Evolutionary conservation across 1,140 invertebrate genomes (phyloP).

Genomic region (Zaprionus capensis): DNA sequence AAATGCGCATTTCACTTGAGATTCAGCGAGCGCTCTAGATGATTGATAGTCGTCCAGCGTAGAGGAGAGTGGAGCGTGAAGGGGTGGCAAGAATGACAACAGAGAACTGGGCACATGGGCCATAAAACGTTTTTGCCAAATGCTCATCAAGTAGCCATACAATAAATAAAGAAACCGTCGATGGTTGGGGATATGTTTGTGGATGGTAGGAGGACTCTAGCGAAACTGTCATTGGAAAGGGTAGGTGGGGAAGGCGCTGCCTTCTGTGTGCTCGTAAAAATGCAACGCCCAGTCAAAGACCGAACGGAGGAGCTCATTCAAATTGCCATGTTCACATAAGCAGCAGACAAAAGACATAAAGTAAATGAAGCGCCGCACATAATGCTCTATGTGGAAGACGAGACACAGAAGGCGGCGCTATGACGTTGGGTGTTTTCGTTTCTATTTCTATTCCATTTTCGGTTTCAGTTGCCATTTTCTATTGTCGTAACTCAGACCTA

Average conservation of each 20-base stretch:
- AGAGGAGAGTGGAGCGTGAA: too few relatives aligned
- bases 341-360: conserved; percentile 78
- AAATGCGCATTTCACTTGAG: conserved; percentile 55
- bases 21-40: conserved; percentile 31
- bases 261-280: conserved; percentile 48
- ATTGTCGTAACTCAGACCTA: conserved; percentile 68
- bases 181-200: conserved; percentile 22
- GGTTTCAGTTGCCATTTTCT: conserved; percentile 53
- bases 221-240: neutral
- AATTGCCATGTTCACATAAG: conserved; percentile 64
- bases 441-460: conserved; percentile 67
- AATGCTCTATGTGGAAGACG: conserved; percentile 29
- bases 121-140: conserved; percentile 76
- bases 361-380: conserved; percentile 76
- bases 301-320: conserved; percentile 63
- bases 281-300: conserved; percentile 52
- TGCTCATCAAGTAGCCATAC: conserved; percentile 72
- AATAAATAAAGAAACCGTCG: conserved; percentile 72
- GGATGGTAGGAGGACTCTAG: too few relatives aligned
- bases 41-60: conserved; percentile 39
- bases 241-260: too few relatives aligned
- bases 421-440: conserved; percentile 26
- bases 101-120: conserved; percentile 42
- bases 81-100: conserved; percentile 28
- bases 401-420: conserved; percentile 21